These are phyloP conservation scores for Menidia beryllina DNA, from an alignment of 2,113 vertebrate species.

Conservation along the genomic window DNA sequence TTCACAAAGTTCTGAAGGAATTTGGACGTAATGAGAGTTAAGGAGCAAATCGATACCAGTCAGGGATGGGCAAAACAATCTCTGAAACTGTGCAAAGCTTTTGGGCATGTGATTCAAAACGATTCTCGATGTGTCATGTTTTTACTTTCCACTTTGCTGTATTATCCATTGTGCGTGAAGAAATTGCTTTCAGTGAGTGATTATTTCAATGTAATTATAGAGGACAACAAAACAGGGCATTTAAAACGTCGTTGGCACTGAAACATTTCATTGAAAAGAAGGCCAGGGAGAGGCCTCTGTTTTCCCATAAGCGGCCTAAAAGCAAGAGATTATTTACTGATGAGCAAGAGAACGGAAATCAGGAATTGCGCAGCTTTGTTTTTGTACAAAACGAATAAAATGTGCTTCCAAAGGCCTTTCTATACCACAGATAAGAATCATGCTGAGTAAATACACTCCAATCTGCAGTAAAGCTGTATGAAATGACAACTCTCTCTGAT, in stretches of 20 bases:
- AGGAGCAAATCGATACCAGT: background rate
- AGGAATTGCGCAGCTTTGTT: background rate
- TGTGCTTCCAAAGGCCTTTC: background rate
- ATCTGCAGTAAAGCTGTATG: constrained; percentile 16
- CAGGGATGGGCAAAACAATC: constrained; percentile 26
- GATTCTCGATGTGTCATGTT: background rate
- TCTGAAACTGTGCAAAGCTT: constrained; percentile 4
- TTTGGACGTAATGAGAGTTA: background rate
- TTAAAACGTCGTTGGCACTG: background rate
- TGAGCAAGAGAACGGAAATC: constrained; percentile 9
- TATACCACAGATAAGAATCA: constrained; percentile 2
- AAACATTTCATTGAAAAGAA: background rate
- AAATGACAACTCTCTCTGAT: constrained; percentile 15
- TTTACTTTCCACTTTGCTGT: background rate
- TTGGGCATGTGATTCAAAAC: constrained; percentile 14
- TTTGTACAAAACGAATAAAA: background rate
- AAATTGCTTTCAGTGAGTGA: constrained; percentile 6
- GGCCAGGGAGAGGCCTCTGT: background rate
- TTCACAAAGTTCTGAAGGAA: constrained; percentile 12
- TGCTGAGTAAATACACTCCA: background rate
- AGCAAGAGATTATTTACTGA: constrained; percentile 20
- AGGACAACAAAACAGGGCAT: background rate
- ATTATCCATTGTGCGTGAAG: background rate
- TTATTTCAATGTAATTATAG: constrained; percentile 21
- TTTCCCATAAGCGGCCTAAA: constrained; percentile 1